Percentiles rank a stretch among this genome's conserved stretches.
Evolutionary conservation across 37 sponge, comb jelly and placozoan genomes (phyloP).

Genomic region (Trichoplax adhaerens): DNA sequence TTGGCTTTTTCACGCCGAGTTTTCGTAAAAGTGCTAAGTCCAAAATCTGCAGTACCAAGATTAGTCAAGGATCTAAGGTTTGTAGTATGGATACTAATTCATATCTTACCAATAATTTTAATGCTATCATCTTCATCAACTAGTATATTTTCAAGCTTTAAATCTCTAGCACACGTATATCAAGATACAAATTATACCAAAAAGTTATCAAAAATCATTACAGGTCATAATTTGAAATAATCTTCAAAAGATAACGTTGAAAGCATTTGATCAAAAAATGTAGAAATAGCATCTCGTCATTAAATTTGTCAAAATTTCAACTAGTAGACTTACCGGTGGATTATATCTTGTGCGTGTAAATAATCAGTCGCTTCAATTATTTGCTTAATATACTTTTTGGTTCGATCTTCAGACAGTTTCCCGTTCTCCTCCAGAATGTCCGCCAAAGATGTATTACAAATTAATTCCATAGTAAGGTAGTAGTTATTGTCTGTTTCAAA

Average conservation of each 20-base stretch:
- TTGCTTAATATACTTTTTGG: slow-evolving; percentile 70
- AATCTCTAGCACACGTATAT: slow-evolving; percentile 24
- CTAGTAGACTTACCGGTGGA: slow-evolving; percentile 54
- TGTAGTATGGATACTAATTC: too few relatives aligned
- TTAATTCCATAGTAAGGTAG: slow-evolving; percentile 82
- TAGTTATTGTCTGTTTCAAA: slow-evolving; percentile 92
- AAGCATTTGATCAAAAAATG: not conserved
- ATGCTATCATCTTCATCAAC: slow-evolving; percentile 57
- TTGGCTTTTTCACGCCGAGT: slow-evolving; percentile 1
- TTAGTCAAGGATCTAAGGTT: not conserved
- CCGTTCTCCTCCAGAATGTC: slow-evolving; percentile 15
- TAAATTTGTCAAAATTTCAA: not conserved
- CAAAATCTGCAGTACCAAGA: slow-evolving; percentile 46
- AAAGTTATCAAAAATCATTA: too few relatives aligned
- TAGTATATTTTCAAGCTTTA: slow-evolving; percentile 90
- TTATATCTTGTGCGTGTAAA: slow-evolving; percentile 66
- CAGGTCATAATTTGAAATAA: too few relatives aligned
- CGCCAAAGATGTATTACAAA: slow-evolving; percentile 15
- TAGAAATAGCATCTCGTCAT: not conserved
- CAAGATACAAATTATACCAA: too few relatives aligned
- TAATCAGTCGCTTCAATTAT: slow-evolving; percentile 92
- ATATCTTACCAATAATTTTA: slow-evolving; percentile 71
- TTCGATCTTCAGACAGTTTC: slow-evolving; percentile 13
- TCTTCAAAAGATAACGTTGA: not conserved
- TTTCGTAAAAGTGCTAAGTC: slow-evolving; percentile 34